phyloP scores from a whole-genome alignment of 30 jellyfish, hydroid and myxozoan species.

The Chrysaora quinquecirrha region DNA sequence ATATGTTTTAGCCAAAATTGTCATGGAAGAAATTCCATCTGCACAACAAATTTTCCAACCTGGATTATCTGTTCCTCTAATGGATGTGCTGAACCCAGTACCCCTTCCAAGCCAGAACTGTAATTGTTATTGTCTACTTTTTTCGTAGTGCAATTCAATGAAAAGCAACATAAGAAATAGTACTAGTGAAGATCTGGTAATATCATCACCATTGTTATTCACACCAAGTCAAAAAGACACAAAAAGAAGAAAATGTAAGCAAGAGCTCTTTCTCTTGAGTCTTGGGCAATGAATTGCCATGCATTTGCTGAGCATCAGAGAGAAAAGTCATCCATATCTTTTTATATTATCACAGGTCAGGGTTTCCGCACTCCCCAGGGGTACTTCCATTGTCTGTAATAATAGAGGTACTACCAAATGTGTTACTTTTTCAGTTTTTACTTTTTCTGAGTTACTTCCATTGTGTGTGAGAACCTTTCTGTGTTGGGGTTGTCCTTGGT shows the following conservation, averaged over 20 bases:
- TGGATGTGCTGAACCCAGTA: no score
- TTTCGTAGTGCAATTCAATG: no score
- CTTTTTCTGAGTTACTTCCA: no score
- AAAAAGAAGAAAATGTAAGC: constrained; percentile 28
- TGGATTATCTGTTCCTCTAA: no score
- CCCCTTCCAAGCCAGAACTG: no score
- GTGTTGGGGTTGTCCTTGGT: no score
- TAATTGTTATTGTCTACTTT: no score
- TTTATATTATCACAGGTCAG: not conserved
- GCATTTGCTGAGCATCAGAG: not conserved
- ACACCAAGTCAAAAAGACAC: constrained; percentile 39
- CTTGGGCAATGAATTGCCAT: not conserved
- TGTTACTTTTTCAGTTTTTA: no score
- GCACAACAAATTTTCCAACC: no score
- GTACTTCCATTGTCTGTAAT: not conserved
- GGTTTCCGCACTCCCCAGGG: not conserved
- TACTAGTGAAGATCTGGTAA: not conserved
- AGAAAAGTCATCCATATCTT: not conserved
- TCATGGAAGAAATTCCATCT: no score
- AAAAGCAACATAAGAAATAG: not conserved
- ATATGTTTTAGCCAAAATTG: no score
- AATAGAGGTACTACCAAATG: not conserved
- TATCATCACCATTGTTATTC: constrained; percentile 50
- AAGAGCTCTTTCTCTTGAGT: not conserved
- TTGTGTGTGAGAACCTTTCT: no score